A percentile compares a stretch with the other conserved stretches of the same genome.
Conservation (phyloP, 2,113 vertebrate species). For the Nothobranchius furzeri region DNA sequence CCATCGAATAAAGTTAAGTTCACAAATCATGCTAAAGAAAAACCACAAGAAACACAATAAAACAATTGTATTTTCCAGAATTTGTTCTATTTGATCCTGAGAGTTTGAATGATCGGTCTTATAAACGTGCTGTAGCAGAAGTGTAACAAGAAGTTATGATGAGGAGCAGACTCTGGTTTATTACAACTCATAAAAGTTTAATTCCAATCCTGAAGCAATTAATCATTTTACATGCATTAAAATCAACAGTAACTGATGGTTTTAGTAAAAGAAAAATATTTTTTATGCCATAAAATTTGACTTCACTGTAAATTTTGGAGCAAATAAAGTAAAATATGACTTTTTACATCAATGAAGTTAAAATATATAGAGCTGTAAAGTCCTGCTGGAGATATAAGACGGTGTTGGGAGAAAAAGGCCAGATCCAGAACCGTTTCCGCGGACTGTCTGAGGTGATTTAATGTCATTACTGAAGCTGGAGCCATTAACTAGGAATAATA, state of each 20-base stretch:
- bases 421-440: constrained; percentile 3
- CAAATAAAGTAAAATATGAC: not conserved
- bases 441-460: constrained; percentile 12
- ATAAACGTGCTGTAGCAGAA: too few relatives aligned
- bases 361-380: not conserved
- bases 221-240: not conserved
- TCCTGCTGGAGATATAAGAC: not conserved
- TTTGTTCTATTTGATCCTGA: not conserved
- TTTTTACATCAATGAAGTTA: not conserved
- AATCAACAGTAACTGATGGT: not conserved
- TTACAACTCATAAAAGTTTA: too few relatives aligned
- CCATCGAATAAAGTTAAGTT: not conserved
- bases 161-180: too few relatives aligned
- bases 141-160: not conserved
- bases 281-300: too few relatives aligned
- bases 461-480: constrained; percentile 21
- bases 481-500: constrained; percentile 4
- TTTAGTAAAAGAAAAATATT: too few relatives aligned
- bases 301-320: not conserved
- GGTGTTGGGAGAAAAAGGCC: not conserved
- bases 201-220: not conserved
- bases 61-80: not conserved
- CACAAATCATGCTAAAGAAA: not conserved
- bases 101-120: not conserved
- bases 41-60: not conserved